These are phyloP conservation scores for Oscheius sp. DNA, from an alignment of 2,888 invertebrate species.

Conservation along the genomic window DNA sequence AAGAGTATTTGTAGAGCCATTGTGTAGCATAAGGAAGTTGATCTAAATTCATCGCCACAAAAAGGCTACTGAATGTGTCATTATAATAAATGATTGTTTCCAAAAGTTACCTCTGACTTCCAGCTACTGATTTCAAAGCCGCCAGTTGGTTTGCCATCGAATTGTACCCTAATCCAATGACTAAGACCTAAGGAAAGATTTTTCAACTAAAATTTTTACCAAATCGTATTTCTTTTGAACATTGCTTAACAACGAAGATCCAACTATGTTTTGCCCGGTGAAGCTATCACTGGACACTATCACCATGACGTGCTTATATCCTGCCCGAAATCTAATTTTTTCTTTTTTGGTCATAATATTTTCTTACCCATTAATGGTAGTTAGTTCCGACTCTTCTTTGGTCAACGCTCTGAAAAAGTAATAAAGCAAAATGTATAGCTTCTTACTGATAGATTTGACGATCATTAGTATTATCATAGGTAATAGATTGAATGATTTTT, in stretches of 20 bases:
- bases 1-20: slow-evolving; percentile 48
- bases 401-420: slow-evolving; percentile 37
- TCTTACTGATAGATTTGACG: slow-evolving; percentile 38
- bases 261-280: slow-evolving; percentile 42
- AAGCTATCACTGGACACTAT: slow-evolving; percentile 25
- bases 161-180: slow-evolving; percentile 45
- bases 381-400: slow-evolving; percentile 42
- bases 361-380: slow-evolving; percentile 31
- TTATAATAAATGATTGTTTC: background rate
- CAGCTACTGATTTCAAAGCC: slow-evolving; percentile 41
- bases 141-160: slow-evolving; percentile 38
- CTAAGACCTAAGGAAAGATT: slow-evolving; percentile 24
- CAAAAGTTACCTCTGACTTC: too few species aligned
- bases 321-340: slow-evolving; percentile 33
- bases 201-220: slow-evolving; percentile 6
- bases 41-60: slow-evolving; percentile 45
- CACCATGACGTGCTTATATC: slow-evolving; percentile 44
- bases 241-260: slow-evolving; percentile 34
- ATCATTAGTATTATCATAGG: slow-evolving; percentile 38
- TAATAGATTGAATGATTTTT: slow-evolving; percentile 38
- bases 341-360: too few species aligned
- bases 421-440: background rate
- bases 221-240: slow-evolving; percentile 44
- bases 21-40: slow-evolving; percentile 49
- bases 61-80: slow-evolving; percentile 36